Conservation (phyloP, 2,888 invertebrate genomes). For the Tubulanus polymorphus region DNA sequence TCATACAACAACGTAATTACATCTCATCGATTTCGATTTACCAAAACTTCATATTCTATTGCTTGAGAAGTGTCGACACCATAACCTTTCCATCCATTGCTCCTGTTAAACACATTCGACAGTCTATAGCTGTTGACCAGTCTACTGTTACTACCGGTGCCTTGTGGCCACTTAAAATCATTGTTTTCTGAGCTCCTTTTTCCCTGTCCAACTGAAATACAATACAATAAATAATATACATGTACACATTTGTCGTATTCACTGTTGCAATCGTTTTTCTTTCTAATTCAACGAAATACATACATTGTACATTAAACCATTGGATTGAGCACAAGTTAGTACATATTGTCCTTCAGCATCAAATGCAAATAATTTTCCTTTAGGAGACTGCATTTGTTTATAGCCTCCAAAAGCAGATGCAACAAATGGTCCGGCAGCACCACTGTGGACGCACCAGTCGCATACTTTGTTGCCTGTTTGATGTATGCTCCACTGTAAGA, state of each 20-base stretch:
- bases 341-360: constrained; percentile 55
- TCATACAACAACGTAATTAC: no score
- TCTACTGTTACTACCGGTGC: constrained; percentile 60
- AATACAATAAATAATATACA: no score
- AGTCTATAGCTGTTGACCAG: constrained; percentile 62
- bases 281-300: constrained; percentile 12
- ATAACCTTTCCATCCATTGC: constrained; percentile 61
- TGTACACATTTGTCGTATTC: no score
- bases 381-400: constrained; percentile 35
- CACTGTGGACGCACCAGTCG: constrained; percentile 46
- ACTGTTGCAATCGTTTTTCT: no score
- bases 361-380: constrained; percentile 55
- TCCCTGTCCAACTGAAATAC: constrained; percentile 14
- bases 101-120: constrained; percentile 61
- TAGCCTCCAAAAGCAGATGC: constrained; percentile 24
- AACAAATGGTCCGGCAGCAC: constrained; percentile 41
- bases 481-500: constrained; percentile 53
- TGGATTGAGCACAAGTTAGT: constrained; percentile 52
- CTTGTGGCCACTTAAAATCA: constrained; percentile 59
- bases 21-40: no score
- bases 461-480: constrained; percentile 49
- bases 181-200: constrained; percentile 34
- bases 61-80: constrained; percentile 58
- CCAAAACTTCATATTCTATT: no score
- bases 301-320: constrained; percentile 56